Evolutionary conservation across 2,888 invertebrate species (phyloP).

Genomic region (Synergus umbraculus): DNA sequence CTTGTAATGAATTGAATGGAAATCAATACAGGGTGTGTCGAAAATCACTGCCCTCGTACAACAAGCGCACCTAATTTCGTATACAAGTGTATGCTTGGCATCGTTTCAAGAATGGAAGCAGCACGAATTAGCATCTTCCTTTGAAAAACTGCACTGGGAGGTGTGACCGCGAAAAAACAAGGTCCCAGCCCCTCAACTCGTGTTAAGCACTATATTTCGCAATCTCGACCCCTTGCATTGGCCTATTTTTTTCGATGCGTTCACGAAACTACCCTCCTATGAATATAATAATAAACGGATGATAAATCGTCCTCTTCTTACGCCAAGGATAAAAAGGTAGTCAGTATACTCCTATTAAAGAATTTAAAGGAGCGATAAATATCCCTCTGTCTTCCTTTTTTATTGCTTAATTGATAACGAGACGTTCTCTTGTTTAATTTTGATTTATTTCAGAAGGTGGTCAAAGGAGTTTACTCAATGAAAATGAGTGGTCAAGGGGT

Average conservation of each 20-base stretch:
- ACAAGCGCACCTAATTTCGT: constrained; percentile 24
- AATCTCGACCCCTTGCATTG: neutral
- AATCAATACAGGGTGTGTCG: constrained; percentile 11
- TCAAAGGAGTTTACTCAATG: too few species aligned
- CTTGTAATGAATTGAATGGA: neutral
- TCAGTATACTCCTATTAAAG: neutral
- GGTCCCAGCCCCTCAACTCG: neutral
- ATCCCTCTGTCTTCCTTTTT: neutral
- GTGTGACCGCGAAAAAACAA: constrained; percentile 13
- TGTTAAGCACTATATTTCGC: neutral
- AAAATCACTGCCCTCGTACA: constrained; percentile 24
- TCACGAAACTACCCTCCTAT: neutral
- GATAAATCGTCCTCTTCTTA: neutral
- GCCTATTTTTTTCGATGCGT: neutral
- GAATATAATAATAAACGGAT: neutral
- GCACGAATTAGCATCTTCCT: constrained; percentile 8
- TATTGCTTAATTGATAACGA: neutral
- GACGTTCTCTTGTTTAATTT: neutral
- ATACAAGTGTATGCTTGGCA: constrained; percentile 27
- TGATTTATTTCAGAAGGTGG: too few species aligned
- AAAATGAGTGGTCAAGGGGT: too few species aligned
- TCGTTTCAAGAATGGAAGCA: constrained; percentile 13
- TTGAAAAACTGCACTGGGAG: constrained; percentile 3
- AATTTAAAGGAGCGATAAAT: neutral
- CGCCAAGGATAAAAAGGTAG: neutral